Base-by-base conservation (phyloP, 2,797 vertebrate genomes). In the Spinus pinus region DNA sequence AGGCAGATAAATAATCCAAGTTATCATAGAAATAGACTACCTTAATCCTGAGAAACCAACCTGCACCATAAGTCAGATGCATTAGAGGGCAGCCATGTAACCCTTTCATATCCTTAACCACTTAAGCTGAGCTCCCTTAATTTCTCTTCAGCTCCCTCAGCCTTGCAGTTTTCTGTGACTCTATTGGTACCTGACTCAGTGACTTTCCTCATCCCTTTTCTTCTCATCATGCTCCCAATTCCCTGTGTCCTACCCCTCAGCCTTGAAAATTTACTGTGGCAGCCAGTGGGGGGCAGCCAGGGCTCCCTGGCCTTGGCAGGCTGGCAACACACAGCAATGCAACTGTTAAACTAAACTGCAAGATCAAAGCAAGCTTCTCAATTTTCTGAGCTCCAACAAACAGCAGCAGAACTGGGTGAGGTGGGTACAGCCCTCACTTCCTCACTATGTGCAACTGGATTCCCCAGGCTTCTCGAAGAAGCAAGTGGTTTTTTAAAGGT, bases 21-120 rank as follows among this genome's bases (percentile, higher is more conserved):
- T 30, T 57, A 60, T 46, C 49, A 60, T 0, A 41, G 18, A 81
- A 72, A 83, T 9, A 54, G 1, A 28, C 22, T 39, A 15, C 7
- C 25, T 61, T 56, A 79, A 87, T 88, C 22, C 42, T 62, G 58
- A 81, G 42, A 82, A 79, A 85, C 24, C 28, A 85, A 35, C 12
- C n/a, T 81, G 57, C 1, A 4, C 21, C 1, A 0, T 27, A 69
- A 67, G 3, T 16, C 28, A 56, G 66, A 71, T 7, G 31, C 9
- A 37, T 18, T 46, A 65, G 25, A 85, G 16, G 19, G 62, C 50
- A 85, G 39, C 13, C 71, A 73, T 2, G 6, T 37, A 88, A 93
- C 54, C 9, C 14, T 73, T 56, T 70, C 44, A 19, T 16, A 62
- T 8, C 14, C 73, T 65, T 41, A 44, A 54, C 14, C 20, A 70